Base-by-base conservation (phyloP, 2,113 vertebrate species). In the Pardalotus punctatus region DNA sequence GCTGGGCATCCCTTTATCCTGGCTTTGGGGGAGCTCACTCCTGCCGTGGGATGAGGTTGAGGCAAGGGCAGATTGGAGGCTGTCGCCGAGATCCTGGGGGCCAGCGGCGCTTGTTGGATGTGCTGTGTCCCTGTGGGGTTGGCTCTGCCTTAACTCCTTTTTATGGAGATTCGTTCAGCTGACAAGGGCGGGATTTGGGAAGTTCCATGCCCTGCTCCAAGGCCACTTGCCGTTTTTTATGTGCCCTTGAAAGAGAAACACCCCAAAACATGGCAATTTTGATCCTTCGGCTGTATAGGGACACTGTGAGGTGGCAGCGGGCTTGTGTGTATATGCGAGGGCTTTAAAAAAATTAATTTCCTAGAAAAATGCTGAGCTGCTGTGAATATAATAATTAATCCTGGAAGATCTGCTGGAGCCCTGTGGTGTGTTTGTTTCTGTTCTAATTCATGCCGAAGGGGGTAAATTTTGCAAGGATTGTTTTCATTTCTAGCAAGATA, bases 201-300 rank as follows among this genome's bases (percentile, higher is more conserved):
- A 60, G 12, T 33, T 33, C 57, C 10, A 8, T 22, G 18, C 65
- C 70, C 20, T 72, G 45, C 40, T 79, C 35, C n/a, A 23, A 57
- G 53, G 48, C 23, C 12, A 3, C 48, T 35, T 4, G 2, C 78
- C 31, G 22, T 0, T 19, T 61, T 76, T 65, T 4, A 4, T 19
- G n/a, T 48, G 48, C n/a, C 11, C 12, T 61, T 8, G 27, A 47
- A 60, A 48, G 35, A 64, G 23, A 64, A 91, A 33, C 11, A 27
- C 27, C 29, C 47, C 14, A 4, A 73, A 31, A 2, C 3, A 1
- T 0, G 3, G 12, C 28, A 89, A 11, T 40, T 67, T 40, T 67
- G 2, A 0, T 53, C 65, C 14, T 73, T 12, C 3, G 18, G 47
- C 62, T 2, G 0, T 2, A 1, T 0, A 21, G 62, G 78, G 45